phyloP scores from a whole-genome alignment of 2,113 vertebrate genomes.

The Eurypyga helias region DNA sequence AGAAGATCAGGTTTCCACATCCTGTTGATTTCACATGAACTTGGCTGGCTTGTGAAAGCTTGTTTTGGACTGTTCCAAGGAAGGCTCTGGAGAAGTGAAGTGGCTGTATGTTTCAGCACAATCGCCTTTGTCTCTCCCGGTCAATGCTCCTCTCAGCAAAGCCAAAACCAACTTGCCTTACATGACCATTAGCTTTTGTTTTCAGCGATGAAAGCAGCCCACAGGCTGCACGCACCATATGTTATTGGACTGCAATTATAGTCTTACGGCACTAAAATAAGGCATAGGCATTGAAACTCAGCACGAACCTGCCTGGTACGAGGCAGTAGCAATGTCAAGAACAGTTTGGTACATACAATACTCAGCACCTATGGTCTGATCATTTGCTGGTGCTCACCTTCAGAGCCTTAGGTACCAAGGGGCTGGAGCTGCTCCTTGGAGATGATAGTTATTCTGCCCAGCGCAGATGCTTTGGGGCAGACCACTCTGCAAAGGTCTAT shows the following conservation, averaged over 20 bases:
- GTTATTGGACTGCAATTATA: not conserved
- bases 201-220: not conserved
- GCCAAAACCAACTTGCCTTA: conserved; percentile 42
- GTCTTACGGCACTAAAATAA: not conserved
- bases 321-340: not conserved
- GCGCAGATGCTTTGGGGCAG: not conserved
- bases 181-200: not conserved
- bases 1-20: conserved; percentile 64
- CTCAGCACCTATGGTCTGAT: not conserved
- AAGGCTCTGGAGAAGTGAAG: not conserved
- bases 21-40: conserved; percentile 61
- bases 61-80: conserved; percentile 59
- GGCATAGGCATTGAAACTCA: not conserved
- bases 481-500: not conserved
- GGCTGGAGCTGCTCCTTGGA: not conserved
- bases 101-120: conserved; percentile 16
- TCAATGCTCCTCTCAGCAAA: conserved; percentile 9
- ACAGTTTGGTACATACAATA: not conserved
- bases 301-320: not conserved
- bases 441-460: not conserved
- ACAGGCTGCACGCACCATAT: not conserved
- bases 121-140: not conserved
- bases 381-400: not conserved
- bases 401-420: not conserved
- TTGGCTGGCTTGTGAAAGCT: conserved; percentile 56